Conservation (phyloP, 2,113 vertebrate genomes). For the Labeo rohita region DNA sequence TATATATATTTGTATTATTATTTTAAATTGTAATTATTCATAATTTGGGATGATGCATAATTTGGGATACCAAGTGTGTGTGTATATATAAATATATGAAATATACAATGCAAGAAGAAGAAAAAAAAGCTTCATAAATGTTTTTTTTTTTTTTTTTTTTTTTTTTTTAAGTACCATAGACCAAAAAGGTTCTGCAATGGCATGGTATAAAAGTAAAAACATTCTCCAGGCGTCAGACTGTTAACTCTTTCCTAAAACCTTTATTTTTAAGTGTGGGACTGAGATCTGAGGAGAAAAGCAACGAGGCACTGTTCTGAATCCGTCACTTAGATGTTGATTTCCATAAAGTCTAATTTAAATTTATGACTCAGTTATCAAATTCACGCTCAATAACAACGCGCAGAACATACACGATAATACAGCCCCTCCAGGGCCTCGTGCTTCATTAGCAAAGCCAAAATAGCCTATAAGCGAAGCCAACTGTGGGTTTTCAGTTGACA, state of each 20-base stretch:
- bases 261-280: background rate
- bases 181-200: background rate
- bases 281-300: constrained; percentile 12
- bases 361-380: constrained; percentile 28
- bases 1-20: no score
- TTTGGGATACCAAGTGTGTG: no score
- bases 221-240: background rate
- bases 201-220: background rate
- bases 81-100: no score
- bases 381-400: background rate
- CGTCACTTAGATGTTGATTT: constrained; percentile 1
- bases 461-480: background rate
- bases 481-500: background rate
- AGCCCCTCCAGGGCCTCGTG: background rate
- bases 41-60: no score
- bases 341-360: background rate
- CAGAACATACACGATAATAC: background rate
- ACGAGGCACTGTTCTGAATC: background rate
- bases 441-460: constrained; percentile 19
- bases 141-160: background rate
- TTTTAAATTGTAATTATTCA: no score
- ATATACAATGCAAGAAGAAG: no score
- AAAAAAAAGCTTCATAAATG: no score
- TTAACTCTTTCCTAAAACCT: background rate
- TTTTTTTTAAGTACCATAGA: background rate